These are phyloP conservation scores for Sciurus carolinensis DNA, from an alignment of 2,797 vertebrate species.

Conservation along the genomic window DNA sequence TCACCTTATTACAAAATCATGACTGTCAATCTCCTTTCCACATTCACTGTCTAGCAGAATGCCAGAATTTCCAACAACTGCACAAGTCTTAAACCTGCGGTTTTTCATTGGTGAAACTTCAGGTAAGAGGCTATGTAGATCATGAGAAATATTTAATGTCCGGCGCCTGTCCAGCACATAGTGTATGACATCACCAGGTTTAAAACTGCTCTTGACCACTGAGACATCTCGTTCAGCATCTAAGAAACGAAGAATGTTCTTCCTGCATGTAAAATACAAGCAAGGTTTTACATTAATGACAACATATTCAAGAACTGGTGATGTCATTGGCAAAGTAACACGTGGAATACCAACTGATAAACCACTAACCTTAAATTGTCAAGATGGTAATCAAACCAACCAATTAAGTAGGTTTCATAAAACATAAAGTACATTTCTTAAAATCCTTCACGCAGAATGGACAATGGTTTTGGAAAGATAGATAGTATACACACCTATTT, in stretches of 20 bases:
- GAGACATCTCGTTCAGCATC: constrained; percentile 95
- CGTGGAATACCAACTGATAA: neutral
- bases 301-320: neutral
- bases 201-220: constrained; percentile 94
- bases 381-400: neutral
- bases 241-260: constrained; percentile 94
- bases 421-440: neutral
- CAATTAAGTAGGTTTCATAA: neutral
- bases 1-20: constrained; percentile 95
- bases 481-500: neutral
- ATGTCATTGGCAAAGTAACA: neutral
- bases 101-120: constrained; percentile 95
- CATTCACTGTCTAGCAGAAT: constrained; percentile 93
- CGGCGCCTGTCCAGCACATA: constrained; percentile 93
- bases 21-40: constrained; percentile 94
- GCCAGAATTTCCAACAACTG: constrained; percentile 95
- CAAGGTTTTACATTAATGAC: rapidly evolving
- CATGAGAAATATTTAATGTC: constrained; percentile 92
- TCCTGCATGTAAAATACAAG: constrained; percentile 88
- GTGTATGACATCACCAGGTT: constrained; percentile 94
- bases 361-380: constrained; percentile 1
- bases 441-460: neutral
- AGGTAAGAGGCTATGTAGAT: constrained; percentile 93
- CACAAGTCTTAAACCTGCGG: constrained; percentile 93
- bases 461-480: neutral